Evolutionary conservation across 2,797 vertebrate species (phyloP).

Genomic region (Vultur gryphus): DNA sequence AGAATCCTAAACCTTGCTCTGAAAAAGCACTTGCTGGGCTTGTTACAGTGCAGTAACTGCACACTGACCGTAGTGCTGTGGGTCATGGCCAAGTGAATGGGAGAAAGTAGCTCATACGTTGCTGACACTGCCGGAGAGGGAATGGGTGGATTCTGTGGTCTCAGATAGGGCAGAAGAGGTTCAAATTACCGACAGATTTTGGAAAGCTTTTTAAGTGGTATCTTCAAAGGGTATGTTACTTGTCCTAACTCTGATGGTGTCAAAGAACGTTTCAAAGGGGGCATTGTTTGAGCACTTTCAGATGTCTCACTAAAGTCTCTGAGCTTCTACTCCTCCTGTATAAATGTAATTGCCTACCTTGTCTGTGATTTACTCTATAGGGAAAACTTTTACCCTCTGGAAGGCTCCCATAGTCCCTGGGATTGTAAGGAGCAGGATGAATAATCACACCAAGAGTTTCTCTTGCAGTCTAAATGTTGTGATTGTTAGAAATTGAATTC

Average conservation of each 20-base stretch:
- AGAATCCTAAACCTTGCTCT: not conserved
- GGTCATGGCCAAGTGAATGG: not conserved
- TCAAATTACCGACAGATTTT: constrained; percentile 45
- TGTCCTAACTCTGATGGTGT: constrained; percentile 22
- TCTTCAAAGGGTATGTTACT: constrained; percentile 40
- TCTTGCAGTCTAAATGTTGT: not conserved
- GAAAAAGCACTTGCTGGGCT: not conserved
- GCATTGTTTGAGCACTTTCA: constrained; percentile 38
- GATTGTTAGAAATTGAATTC: not conserved
- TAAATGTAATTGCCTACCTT: not conserved
- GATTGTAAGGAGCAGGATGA: not conserved
- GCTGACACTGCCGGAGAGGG: not conserved
- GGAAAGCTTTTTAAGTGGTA: constrained; percentile 35
- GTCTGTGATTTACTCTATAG: not conserved
- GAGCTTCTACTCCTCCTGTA: not conserved
- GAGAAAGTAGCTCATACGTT: not conserved
- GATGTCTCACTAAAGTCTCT: constrained; percentile 25
- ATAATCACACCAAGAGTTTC: not conserved
- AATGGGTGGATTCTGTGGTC: not conserved
- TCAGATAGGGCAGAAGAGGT: not conserved
- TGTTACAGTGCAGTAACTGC: not conserved
- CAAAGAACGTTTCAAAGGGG: constrained; percentile 42
- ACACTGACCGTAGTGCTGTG: not conserved
- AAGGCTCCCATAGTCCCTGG: not conserved
- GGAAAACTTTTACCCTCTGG: not conserved